These are phyloP conservation scores for Silurus aristotelis DNA, from an alignment of 2,797 vertebrate genomes.

Conservation along the genomic window DNA sequence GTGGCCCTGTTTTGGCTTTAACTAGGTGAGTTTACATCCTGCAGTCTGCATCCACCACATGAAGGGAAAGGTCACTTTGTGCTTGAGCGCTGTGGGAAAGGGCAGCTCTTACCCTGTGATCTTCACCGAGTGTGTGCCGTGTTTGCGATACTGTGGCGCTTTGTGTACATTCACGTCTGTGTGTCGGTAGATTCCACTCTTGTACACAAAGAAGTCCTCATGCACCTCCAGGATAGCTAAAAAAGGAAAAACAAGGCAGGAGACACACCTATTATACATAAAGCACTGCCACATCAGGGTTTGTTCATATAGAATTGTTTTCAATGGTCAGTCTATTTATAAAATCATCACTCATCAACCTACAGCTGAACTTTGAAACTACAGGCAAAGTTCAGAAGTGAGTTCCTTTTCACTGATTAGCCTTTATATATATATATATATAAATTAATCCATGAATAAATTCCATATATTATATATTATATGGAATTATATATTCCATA, in stretches of 20 bases:
- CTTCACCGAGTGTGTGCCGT: conserved; percentile 92
- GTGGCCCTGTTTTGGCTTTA: neutral
- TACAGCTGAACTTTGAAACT: conserved; percentile 7
- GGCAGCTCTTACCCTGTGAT: conserved; percentile 86
- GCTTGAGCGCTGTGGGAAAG: conserved; percentile 22
- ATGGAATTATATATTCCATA: too few relatives aligned
- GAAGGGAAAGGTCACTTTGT: conserved; percentile 30
- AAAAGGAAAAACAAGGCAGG: conserved; percentile 52
- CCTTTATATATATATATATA: neutral
- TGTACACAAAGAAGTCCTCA: conserved; percentile 95
- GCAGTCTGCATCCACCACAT: conserved; percentile 3
- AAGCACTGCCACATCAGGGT: neutral
- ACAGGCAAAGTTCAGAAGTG: neutral
- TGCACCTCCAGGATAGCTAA: conserved; percentile 96
- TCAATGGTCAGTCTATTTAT: conserved; percentile 29
- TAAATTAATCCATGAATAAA: too few relatives aligned
- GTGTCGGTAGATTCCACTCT: conserved; percentile 89
- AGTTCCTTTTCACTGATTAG: neutral
- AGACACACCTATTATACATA: conserved; percentile 41
- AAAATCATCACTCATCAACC: neutral
- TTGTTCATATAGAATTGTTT: conserved; percentile 26
- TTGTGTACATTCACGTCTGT: conserved; percentile 81
- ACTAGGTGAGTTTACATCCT: neutral
- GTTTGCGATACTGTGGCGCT: conserved; percentile 78
- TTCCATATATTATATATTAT: too few relatives aligned